Evolutionary conservation across 2,888 invertebrate genomes (phyloP), one percentile per base, ranked within the genome.

Genomic region (Galeruca laticollis): DNA sequence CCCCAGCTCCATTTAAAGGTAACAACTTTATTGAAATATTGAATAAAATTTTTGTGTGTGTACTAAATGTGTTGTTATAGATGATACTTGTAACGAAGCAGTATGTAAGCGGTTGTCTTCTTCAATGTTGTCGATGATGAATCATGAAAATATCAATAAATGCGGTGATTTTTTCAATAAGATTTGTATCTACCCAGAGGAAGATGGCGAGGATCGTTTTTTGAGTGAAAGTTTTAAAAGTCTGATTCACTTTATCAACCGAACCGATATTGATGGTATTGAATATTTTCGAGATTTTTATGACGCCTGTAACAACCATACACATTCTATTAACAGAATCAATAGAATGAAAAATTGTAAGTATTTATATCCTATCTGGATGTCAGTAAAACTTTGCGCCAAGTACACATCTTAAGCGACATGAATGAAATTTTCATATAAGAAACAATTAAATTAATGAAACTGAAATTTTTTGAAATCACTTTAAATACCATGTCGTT

Each of bases 161-260:
- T 72, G 72, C 21, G 54, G 66, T n/a, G 69, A 72, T 31, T 69
- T 18, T 26, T 69, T 62, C 26, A 52, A 62, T n/a, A 65, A 52
- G 37, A 60, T 68, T 21, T 72, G 72, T 47, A 52, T 61, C 9
- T 61, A 57, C 18, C 33, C 65, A 18, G 18, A 43, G 15, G 21
- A 52, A 49, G n/a, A 35, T 26, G 9, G 37, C 18, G 15, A 51
- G 13, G n/a, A 31, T 0, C 18, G 40, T 11, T 71, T 64, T 21
- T 64, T 71, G 15, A 15, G 49, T 2, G 10, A 15, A 8, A 71
- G 21, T 47, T 68, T 64, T 20, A 60, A 60, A 31, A 56, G 21
- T 18, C 11, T 70, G 8, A 8, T 56, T 0, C 37, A 54, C 8
- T 59, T 33, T n/a, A 52, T 67, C 18, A 18, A 63, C 6, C 10